Conservation (phyloP, 2,888 invertebrate genomes). For the Erannis defoliaria region DNA sequence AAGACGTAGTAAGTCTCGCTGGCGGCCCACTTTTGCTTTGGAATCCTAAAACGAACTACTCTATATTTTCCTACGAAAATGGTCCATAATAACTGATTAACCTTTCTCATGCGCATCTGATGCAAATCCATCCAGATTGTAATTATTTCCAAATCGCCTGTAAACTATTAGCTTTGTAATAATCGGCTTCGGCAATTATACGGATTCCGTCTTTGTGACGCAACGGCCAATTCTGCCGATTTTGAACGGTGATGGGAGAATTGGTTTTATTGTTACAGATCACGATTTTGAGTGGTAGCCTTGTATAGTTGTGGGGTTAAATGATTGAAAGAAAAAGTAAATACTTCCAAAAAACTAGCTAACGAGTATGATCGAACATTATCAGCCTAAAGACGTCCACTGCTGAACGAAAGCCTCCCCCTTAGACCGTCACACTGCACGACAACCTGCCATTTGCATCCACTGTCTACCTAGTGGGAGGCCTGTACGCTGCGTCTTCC, state of each 20-base stretch:
- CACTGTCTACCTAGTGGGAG: too few relatives aligned
- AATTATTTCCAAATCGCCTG: slow-evolving; percentile 65
- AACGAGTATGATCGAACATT: too few relatives aligned
- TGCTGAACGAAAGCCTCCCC: too few relatives aligned
- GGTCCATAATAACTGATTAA: slow-evolving; percentile 34
- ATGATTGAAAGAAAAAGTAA: not conserved
- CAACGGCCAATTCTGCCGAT: slow-evolving; percentile 75
- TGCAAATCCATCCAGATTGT: slow-evolving; percentile 48
- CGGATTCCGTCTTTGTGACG: slow-evolving; percentile 64
- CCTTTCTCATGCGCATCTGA: slow-evolving; percentile 52
- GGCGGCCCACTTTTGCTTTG: too few relatives aligned
- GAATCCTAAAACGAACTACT: too few relatives aligned
- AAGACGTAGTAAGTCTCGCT: too few relatives aligned
- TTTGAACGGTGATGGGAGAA: slow-evolving; percentile 74
- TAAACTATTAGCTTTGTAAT: slow-evolving; percentile 74
- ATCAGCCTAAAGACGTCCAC: too few relatives aligned
- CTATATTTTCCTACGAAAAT: too few relatives aligned
- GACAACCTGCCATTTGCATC: too few relatives aligned
- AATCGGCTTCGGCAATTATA: slow-evolving; percentile 77
- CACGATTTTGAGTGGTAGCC: slow-evolving; percentile 61
- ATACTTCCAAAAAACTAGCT: too few relatives aligned
- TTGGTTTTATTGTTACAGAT: slow-evolving; percentile 74
- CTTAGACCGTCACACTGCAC: too few relatives aligned
- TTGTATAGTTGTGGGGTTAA: slow-evolving; percentile 18
- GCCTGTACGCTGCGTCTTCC: too few relatives aligned